Percentiles rank a stretch among this genome's conserved stretches.
These are phyloP conservation scores for Clinocottus analis DNA, from an alignment of 2,113 vertebrate species.

Conservation along the genomic window DNA sequence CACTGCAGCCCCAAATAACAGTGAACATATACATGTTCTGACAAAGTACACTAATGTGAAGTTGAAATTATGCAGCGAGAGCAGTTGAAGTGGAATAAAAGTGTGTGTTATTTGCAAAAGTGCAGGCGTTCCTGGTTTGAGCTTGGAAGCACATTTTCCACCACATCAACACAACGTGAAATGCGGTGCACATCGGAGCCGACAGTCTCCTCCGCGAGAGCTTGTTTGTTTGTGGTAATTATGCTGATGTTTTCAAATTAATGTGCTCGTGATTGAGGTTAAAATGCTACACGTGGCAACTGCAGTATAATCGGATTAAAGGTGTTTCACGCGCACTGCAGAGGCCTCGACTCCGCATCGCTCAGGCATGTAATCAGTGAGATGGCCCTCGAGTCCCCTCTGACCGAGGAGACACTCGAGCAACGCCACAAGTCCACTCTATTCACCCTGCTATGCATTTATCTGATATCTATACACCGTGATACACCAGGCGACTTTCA, in stretches of 20 bases:
- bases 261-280: conserved; percentile 58
- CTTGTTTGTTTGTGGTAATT: conserved; percentile 68
- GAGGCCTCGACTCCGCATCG: conserved; percentile 20
- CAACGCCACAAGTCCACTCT: conserved; percentile 17
- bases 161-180: conserved; percentile 9
- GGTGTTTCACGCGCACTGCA: conserved; percentile 22
- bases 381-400: conserved; percentile 25
- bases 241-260: conserved; percentile 58
- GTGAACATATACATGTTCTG: background rate
- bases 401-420: conserved; percentile 41
- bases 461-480: background rate
- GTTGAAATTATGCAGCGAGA: conserved; percentile 20
- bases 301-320: conserved; percentile 60
- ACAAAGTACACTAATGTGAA: conserved; percentile 17
- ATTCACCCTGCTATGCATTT: conserved; percentile 33
- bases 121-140: conserved; percentile 1
- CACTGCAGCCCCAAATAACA: background rate
- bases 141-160: conserved; percentile 17
- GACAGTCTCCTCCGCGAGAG: conserved; percentile 6
- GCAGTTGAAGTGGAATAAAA: conserved; percentile 25
- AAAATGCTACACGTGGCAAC: conserved; percentile 41
- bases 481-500: background rate
- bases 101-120: background rate
- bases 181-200: background rate
- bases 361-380: conserved; percentile 44